A percentile compares a stretch with the other conserved stretches of the same genome.
These are phyloP conservation scores for Anabas testudineus DNA, from an alignment of 2,797 vertebrate genomes.

Conservation along the genomic window DNA sequence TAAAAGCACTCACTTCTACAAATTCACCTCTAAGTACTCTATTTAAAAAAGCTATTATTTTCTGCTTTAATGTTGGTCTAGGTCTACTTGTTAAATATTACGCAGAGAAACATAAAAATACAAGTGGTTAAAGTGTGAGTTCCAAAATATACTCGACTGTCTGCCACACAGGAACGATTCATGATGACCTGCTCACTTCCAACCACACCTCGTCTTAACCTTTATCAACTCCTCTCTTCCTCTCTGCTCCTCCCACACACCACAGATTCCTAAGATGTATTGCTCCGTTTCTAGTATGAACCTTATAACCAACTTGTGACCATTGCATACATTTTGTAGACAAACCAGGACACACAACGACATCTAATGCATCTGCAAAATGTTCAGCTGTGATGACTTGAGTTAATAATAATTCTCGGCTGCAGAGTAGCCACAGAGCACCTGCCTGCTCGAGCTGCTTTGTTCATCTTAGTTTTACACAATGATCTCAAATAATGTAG, in stretches of 20 bases:
- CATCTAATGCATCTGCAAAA: neutral
- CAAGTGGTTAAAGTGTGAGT: neutral
- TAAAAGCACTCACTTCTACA: too few relatives aligned
- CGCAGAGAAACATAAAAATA: too few relatives aligned
- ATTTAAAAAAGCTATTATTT: too few relatives aligned
- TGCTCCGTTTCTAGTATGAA: neutral
- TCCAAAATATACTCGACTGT: neutral
- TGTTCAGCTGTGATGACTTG: too few relatives aligned
- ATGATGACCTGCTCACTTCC: neutral
- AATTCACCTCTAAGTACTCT: too few relatives aligned
- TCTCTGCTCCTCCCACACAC: constrained; percentile 9
- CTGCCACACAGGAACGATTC: neutral
- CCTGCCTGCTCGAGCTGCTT: neutral
- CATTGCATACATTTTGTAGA: neutral
- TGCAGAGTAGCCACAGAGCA: neutral
- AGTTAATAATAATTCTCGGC: too few relatives aligned
- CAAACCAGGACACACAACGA: rapidly evolving
- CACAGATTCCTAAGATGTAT: neutral
- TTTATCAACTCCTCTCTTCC: neutral
- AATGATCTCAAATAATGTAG: neutral
- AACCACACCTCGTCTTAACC: constrained; percentile 6
- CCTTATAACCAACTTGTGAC: neutral
- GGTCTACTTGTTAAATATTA: too few relatives aligned
- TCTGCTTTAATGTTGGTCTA: too few relatives aligned
- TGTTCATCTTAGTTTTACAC: neutral